phyloP scores from a whole-genome alignment of 2,888 invertebrate genomes.

The Anodontia alba region DNA sequence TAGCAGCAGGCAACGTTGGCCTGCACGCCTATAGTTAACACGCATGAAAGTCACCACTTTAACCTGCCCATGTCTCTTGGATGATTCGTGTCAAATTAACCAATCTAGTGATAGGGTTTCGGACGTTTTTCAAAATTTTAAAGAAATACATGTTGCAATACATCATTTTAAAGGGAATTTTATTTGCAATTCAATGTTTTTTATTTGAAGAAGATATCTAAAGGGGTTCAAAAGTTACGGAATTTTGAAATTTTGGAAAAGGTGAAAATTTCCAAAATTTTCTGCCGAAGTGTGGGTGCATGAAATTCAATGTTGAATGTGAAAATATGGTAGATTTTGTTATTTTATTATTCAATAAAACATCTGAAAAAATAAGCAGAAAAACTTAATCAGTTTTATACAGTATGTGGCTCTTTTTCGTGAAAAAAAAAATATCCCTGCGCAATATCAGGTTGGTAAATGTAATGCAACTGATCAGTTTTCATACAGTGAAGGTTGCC shows the following conservation, averaged over 20 bases:
- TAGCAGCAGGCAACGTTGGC: too few relatives aligned
- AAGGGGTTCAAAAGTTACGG: conserved; percentile 14
- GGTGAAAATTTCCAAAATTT: conserved; percentile 16
- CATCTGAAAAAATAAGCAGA: not conserved
- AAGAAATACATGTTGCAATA: conserved; percentile 24
- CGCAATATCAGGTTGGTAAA: not conserved
- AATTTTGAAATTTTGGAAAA: conserved; percentile 21
- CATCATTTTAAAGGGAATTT: conserved; percentile 32
- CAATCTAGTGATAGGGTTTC: too few relatives aligned
- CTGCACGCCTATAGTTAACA: too few relatives aligned
- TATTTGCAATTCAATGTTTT: conserved; percentile 21
- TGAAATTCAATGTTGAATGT: not conserved
- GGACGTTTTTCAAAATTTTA: conserved; percentile 30
- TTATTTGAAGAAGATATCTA: conserved; percentile 27
- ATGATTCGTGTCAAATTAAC: too few relatives aligned
- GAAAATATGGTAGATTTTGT: conserved; percentile 2
- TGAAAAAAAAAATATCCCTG: not conserved
- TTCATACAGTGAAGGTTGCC: not conserved
- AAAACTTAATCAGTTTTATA: not conserved
- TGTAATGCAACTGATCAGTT: not conserved
- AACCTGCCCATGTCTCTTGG: too few relatives aligned
- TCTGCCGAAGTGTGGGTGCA: conserved; percentile 12
- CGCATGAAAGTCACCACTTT: too few relatives aligned
- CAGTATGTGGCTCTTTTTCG: not conserved
- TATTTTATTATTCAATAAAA: not conserved